These are phyloP conservation scores for Clarias laeviceps DNA, from an alignment of 2,797 vertebrate species.

Conservation along the genomic window DNA sequence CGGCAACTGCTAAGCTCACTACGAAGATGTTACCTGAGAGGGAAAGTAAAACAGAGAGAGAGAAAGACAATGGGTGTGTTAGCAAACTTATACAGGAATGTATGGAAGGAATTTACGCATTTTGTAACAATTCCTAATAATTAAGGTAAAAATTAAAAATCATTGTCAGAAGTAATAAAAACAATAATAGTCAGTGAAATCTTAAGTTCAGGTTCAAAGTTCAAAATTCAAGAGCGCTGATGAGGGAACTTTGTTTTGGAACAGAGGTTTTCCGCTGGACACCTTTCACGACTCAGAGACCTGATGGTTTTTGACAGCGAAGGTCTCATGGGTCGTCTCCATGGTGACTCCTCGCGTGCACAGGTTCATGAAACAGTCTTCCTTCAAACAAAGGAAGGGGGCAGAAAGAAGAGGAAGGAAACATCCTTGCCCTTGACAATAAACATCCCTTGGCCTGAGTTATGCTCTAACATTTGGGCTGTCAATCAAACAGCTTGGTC, in stretches of 20 bases:
- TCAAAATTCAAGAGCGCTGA: background rate
- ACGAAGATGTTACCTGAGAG: conserved; percentile 93
- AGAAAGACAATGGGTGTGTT: conserved; percentile 31
- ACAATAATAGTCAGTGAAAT: background rate
- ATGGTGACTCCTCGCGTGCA: conserved; percentile 21
- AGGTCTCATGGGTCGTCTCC: conserved; percentile 47
- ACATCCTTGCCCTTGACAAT: conserved; percentile 65
- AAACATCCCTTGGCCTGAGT: conserved; percentile 42
- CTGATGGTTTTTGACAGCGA: conserved; percentile 44
- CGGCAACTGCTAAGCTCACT: conserved; percentile 93
- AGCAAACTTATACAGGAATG: background rate
- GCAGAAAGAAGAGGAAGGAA: background rate
- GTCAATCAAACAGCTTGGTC: conserved; percentile 58
- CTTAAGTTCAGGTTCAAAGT: background rate
- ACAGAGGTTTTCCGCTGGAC: background rate
- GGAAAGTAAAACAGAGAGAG: conserved; percentile 55
- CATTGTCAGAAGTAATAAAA: no score
- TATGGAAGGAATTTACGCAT: no score
- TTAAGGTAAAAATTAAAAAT: no score
- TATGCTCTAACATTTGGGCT: conserved; percentile 59
- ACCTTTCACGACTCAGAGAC: conserved; percentile 9
- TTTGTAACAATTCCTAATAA: no score
- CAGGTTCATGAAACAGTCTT: background rate
- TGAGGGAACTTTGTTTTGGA: background rate
- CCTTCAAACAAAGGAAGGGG: background rate